Base-by-base conservation (phyloP, 2,888 invertebrate genomes). In the Therioaphis trifolii region DNA sequence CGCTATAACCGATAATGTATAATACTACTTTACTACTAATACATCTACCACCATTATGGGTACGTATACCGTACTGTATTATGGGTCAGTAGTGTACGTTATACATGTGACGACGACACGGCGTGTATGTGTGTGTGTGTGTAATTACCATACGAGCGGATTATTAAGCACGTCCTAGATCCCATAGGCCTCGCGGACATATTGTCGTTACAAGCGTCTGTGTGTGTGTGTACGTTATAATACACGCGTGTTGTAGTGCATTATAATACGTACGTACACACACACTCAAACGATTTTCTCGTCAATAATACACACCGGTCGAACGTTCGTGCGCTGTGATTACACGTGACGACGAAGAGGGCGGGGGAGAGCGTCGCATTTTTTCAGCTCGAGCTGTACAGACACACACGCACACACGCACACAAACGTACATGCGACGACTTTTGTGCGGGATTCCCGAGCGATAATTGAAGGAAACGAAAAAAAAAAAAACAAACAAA, bases 141-240 rank as follows among this genome's bases (percentile, higher is more conserved):
- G 79, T 72, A 80, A 80, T 80, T 82, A 82, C 72, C 72, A 63
- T 82, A 82, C 49, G 61, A 71, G 35, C 18, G 71, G 80, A 82
- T 82, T 74, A 74, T 82, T 74, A 63, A 82, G 63, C 74, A 63
- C 82, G 82, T 72, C 82, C 82, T 82, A 82, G 82, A 82, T 82
- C 82, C 82, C 82, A 82, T 74, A 74, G 72, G 24, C 74, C 71
- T 72, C 61, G 82, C 46, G 61, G 52, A 82, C 78, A 68, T 27
- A 68, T 78, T 40, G 78, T 78, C 77, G 49, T 77, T 77, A 40
- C 40, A 66, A 21, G 66, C 29, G 9, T 0, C n/a, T 24, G 21
- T 24, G 12, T 43, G 49, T 4, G 7, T 35, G 7, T 35, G 7
- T 35, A 35, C 7, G 35, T 35, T 35, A 35, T 35, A 5, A 35